phyloP scores from a whole-genome alignment of 2,888 invertebrate genomes.

The Zhuqinia jingwanae region DNA sequence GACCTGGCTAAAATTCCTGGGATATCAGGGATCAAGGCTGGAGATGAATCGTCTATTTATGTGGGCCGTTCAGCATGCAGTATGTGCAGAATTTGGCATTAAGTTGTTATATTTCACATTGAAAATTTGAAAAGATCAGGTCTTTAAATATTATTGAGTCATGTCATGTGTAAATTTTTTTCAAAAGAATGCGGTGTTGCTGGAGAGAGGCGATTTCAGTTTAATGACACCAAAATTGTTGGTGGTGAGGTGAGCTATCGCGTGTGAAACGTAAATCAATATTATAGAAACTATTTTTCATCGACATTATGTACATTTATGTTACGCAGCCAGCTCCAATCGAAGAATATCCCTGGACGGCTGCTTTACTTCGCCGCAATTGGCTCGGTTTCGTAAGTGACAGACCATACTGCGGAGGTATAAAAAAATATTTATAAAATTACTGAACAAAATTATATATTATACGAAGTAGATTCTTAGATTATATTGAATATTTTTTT shows the following conservation, averaged over 20 bases:
- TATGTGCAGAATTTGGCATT: slow-evolving; percentile 35
- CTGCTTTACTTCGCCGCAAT: slow-evolving; percentile 69
- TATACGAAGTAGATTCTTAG: too few species aligned
- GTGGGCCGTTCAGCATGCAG: slow-evolving; percentile 70
- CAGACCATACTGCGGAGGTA: slow-evolving; percentile 66
- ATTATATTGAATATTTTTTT: too few species aligned
- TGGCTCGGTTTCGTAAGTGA: slow-evolving; percentile 72
- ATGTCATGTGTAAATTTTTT: too few species aligned
- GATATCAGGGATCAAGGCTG: slow-evolving; percentile 52
- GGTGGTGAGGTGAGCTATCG: slow-evolving; percentile 60
- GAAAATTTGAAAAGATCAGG: too few species aligned
- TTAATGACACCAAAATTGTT: slow-evolving; percentile 72
- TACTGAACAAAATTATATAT: too few species aligned
- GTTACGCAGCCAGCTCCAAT: slow-evolving; percentile 76
- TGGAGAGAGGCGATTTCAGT: slow-evolving; percentile 49
- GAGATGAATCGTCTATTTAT: slow-evolving; percentile 43
- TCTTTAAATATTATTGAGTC: too few species aligned
- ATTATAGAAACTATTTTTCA: too few species aligned
- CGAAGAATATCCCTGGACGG: slow-evolving; percentile 77
- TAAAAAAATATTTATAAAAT: too few species aligned
- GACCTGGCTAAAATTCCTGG: slow-evolving; percentile 63
- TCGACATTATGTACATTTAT: too few species aligned
- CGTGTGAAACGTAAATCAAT: neutral
- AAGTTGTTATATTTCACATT: neutral
- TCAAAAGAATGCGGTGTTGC: slow-evolving; percentile 66